Base-by-base conservation (phyloP, 2,888 invertebrate genomes). In the Noctua fimbriata region DNA sequence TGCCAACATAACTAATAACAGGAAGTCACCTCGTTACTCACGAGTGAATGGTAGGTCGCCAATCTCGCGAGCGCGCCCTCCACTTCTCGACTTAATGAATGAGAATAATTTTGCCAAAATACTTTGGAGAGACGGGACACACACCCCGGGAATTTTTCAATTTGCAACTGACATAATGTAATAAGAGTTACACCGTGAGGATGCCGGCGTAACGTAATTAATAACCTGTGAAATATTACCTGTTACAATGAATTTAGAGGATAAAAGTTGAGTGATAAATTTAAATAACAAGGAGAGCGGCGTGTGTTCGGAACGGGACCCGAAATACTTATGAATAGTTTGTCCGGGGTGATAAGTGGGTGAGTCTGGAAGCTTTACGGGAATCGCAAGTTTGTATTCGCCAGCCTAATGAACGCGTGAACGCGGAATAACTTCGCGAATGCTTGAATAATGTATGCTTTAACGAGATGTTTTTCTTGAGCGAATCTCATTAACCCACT, bases 401-500 rank as follows among this genome's bases (percentile, higher is more conserved):
- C 92, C 94, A 94, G 93, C 93, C 94, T 96, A 96, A 96, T 96
- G 96, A 96, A 96, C 96, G 96, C 96, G 95, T 96, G 96, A 96
- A 95, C 94, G 94, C 95, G 94, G 94, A 95, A 96, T 96, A 96
- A 96, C 95, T 96, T 96, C 92, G 93, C 93, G 93, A 95, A 94
- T 95, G 95, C 95, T 95, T 96, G 96, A 96, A 97, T 97, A 96
- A 97, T 96, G 96, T 96, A 96, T 96, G 96, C 93, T 95, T 94
- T 96, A 97, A 96, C 96, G 96, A 97, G 96, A 96, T 97, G 97
- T 96, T 97, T 97, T 97, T 96, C 97, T 97, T 96, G 94, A 94
- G 93, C 92, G 96, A 96, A 97, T 97, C 96, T 95, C 96, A 96
- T 97, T 97, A 96, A 95, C 97, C 96, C 95, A 96, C 94, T 95